A percentile compares a stretch with the other conserved stretches of the same genome.
Conservation (phyloP, 2,113 vertebrate species). For the Scomber japonicus region DNA sequence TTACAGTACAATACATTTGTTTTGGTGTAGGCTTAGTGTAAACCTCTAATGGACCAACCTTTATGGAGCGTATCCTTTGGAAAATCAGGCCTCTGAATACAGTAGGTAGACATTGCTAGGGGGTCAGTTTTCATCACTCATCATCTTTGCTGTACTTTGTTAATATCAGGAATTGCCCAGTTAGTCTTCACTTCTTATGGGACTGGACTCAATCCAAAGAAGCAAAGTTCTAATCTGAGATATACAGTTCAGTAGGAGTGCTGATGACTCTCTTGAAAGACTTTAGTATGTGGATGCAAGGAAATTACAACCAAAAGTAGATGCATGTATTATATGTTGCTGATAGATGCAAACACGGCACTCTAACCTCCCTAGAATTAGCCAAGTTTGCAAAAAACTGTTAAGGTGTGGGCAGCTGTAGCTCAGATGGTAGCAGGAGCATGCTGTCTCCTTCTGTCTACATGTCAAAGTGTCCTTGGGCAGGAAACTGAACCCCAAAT, state of each 20-base stretch:
- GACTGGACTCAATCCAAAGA: constrained; percentile 13
- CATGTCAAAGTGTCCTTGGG: too few relatives aligned
- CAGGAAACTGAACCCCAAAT: too few relatives aligned
- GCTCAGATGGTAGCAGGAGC: too few relatives aligned
- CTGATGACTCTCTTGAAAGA: not conserved
- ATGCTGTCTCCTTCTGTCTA: too few relatives aligned
- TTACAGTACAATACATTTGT: too few relatives aligned
- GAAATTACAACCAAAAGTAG: not conserved
- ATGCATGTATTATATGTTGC: not conserved
- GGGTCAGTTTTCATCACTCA: constrained; percentile 1
- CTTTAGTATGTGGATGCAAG: not conserved
- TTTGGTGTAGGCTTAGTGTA: not conserved
- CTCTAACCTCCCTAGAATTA: not conserved
- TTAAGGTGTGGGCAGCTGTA: too few relatives aligned
- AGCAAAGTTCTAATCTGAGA: not conserved
- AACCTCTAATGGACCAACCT: not conserved
- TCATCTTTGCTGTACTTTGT: constrained; percentile 1
- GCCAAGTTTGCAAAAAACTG: not conserved
- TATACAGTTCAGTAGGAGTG: not conserved
- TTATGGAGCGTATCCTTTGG: constrained; percentile 6
- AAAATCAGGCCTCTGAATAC: constrained; percentile 7
- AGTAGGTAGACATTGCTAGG: not conserved
- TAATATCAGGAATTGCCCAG: not conserved
- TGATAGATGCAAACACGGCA: not conserved
- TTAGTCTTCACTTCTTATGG: not conserved